phyloP scores from a whole-genome alignment of 2,888 invertebrate species.

The Caenorhabditis wallacei region DNA sequence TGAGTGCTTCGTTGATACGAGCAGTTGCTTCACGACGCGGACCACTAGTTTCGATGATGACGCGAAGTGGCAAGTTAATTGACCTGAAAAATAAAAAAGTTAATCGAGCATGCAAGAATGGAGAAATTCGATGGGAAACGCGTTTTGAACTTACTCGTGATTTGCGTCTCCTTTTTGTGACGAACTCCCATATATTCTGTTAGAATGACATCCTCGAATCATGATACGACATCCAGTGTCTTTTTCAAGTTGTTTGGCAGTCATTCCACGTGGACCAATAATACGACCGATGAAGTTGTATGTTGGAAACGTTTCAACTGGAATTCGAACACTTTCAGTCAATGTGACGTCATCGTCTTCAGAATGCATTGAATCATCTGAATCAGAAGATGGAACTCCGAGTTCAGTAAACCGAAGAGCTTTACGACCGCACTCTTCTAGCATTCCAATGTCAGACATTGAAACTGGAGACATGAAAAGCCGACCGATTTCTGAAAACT shows the following conservation, averaged over 20 bases:
- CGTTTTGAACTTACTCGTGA: slow-evolving; percentile 39
- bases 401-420: slow-evolving; percentile 29
- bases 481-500: slow-evolving; percentile 53
- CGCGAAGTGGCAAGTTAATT: slow-evolving; percentile 62
- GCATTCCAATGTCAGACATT: slow-evolving; percentile 43
- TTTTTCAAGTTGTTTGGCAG: slow-evolving; percentile 99
- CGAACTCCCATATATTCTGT: slow-evolving; percentile 59
- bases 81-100: slow-evolving; percentile 36
- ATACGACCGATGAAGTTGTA: slow-evolving; percentile 99
- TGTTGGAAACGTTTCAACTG: slow-evolving; percentile 99
- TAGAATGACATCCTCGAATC: slow-evolving; percentile 84
- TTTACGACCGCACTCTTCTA: slow-evolving; percentile 51
- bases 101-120: slow-evolving; percentile 20
- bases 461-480: slow-evolving; percentile 61
- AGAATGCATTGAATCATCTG: slow-evolving; percentile 55
- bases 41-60: slow-evolving; percentile 62
- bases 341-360: slow-evolving; percentile 88
- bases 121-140: neutral
- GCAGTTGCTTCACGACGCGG: slow-evolving; percentile 50
- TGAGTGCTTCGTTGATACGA: slow-evolving; percentile 89
- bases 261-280: slow-evolving; percentile 99
- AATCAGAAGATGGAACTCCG: slow-evolving; percentile 33
- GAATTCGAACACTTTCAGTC: slow-evolving; percentile 99
- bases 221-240: slow-evolving; percentile 99
- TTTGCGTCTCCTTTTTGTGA: slow-evolving; percentile 28